phyloP scores from a whole-genome alignment of 1,140 invertebrate genomes.

The Papilio aristodemus region DNA sequence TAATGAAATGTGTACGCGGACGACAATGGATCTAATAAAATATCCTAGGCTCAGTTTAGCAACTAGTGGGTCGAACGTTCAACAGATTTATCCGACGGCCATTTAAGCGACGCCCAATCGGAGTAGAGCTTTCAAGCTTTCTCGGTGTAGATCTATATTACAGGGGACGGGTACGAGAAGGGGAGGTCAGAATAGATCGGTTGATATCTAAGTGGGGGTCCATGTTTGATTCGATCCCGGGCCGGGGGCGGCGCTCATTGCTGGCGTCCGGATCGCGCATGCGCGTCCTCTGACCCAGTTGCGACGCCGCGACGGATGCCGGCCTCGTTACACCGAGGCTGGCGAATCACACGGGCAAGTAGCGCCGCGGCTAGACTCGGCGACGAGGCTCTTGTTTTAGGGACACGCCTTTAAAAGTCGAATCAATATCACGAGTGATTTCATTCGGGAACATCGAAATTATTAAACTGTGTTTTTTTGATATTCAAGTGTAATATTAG shows the following conservation, averaged over 20 bases:
- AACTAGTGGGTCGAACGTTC: slow-evolving; percentile 68
- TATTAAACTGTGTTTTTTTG: background rate
- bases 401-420: slow-evolving; percentile 18
- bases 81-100: slow-evolving; percentile 70
- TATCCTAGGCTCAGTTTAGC: slow-evolving; percentile 60
- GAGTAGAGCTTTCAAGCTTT: slow-evolving; percentile 44
- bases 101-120: slow-evolving; percentile 50
- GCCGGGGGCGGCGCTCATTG: slow-evolving; percentile 74
- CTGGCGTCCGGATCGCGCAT: slow-evolving; percentile 69
- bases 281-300: slow-evolving; percentile 73
- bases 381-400: slow-evolving; percentile 47
- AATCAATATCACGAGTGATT: background rate
- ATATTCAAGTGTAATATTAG: background rate
- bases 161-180: slow-evolving; percentile 41
- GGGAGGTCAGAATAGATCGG: slow-evolving; percentile 61
- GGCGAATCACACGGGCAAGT: slow-evolving; percentile 69
- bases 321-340: slow-evolving; percentile 68
- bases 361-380: slow-evolving; percentile 58
- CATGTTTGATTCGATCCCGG: slow-evolving; percentile 65
- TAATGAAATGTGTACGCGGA: slow-evolving; percentile 49
- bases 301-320: slow-evolving; percentile 58
- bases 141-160: slow-evolving; percentile 36
- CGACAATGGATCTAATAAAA: slow-evolving; percentile 58
- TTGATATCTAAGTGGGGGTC: slow-evolving; percentile 51
- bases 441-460: background rate